Conservation (phyloP, 1,140 invertebrate genomes). For the Danaus melanippus region DNA sequence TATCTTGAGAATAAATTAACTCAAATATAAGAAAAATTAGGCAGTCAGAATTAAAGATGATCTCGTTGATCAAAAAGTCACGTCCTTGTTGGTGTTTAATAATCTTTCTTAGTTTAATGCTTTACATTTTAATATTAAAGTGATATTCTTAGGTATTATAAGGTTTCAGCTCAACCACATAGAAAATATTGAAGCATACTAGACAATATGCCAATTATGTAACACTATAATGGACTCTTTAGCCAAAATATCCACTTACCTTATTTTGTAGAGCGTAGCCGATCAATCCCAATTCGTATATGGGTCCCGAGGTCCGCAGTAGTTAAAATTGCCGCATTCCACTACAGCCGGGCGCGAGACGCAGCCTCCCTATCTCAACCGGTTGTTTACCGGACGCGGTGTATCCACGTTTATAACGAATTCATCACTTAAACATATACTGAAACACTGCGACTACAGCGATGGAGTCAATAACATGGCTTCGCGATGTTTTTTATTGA, state of each 20-base stretch:
- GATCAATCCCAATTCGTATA: slow-evolving; percentile 53
- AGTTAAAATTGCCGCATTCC: slow-evolving; percentile 71
- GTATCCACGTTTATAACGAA: slow-evolving; percentile 24
- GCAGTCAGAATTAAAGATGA: too few species aligned
- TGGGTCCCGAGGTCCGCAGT: slow-evolving; percentile 60
- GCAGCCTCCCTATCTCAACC: slow-evolving; percentile 65
- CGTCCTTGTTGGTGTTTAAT: too few species aligned
- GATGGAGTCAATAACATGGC: slow-evolving; percentile 37
- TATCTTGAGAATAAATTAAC: too few species aligned
- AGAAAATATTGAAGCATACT: too few species aligned
- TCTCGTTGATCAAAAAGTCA: too few species aligned
- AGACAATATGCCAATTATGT: too few species aligned
- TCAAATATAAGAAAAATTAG: too few species aligned
- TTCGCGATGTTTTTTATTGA: slow-evolving; percentile 39
- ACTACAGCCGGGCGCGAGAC: slow-evolving; percentile 59
- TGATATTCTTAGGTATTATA: too few species aligned
- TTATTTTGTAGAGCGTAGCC: slow-evolving; percentile 33
- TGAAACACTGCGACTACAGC: slow-evolving; percentile 34
- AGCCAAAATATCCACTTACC: slow-evolving; percentile 31
- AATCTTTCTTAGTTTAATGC: too few species aligned
- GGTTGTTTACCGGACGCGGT: slow-evolving; percentile 46
- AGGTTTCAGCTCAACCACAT: too few species aligned
- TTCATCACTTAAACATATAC: slow-evolving; percentile 59
- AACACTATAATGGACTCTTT: not conserved
- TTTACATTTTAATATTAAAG: too few species aligned